Conservation (phyloP, 2,113 vertebrate genomes). For the Pseudorhombus dupliciocellatus region DNA sequence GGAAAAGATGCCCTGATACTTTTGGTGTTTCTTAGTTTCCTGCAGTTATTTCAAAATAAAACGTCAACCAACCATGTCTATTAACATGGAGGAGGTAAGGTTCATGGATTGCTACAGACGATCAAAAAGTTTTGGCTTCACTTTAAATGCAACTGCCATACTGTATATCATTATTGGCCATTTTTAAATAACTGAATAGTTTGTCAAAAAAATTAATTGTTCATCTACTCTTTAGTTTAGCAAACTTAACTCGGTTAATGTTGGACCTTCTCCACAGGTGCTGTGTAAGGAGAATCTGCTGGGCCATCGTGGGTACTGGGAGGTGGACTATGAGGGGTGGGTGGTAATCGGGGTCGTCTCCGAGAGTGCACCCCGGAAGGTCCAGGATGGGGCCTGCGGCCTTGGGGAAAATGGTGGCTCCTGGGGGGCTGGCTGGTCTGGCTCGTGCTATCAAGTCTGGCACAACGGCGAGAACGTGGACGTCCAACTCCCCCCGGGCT, state of each 20-base stretch:
- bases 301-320: constrained; percentile 80
- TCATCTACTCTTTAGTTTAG: too few relatives aligned
- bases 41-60: too few relatives aligned
- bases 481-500: constrained; percentile 32
- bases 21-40: too few relatives aligned
- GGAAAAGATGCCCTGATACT: too few relatives aligned
- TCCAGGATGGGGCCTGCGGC: constrained; percentile 69
- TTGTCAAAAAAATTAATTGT: too few relatives aligned
- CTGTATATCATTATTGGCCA: too few relatives aligned
- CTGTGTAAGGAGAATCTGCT: constrained; percentile 78
- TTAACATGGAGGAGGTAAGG: not conserved
- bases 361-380: constrained; percentile 68
- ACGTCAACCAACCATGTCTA: not conserved
- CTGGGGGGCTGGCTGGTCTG: constrained; percentile 81
- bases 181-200: too few relatives aligned
- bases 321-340: constrained; percentile 81
- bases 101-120: not conserved
- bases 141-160: too few relatives aligned
- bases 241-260: not conserved
- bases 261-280: constrained; percentile 59
- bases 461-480: constrained; percentile 75
- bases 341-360: constrained; percentile 76
- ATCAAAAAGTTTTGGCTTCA: too few relatives aligned
- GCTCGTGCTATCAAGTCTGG: constrained; percentile 81
- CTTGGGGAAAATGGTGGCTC: constrained; percentile 80